Conservation (phyloP, 2,113 vertebrate genomes). For the Lasiurus cinereus region DNA sequence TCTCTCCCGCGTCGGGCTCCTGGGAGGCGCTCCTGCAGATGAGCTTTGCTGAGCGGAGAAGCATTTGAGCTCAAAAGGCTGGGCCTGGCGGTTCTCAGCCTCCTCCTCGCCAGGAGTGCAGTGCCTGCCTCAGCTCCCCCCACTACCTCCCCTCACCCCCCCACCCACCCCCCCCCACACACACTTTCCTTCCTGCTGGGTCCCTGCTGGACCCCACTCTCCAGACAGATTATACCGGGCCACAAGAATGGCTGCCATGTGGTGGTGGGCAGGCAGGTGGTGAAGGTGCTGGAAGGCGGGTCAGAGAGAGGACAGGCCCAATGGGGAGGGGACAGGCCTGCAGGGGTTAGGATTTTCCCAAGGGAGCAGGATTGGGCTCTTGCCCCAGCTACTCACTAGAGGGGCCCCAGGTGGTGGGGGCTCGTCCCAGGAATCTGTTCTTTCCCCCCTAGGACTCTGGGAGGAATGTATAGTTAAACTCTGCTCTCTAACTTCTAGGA, state of each 20-base stretch:
- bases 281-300: neutral
- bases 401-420: neutral
- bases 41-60: rapidly evolving
- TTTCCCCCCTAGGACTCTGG: too few relatives aligned
- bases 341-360: neutral
- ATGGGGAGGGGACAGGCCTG: rapidly evolving
- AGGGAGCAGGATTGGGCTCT: neutral
- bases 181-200: neutral
- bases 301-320: neutral
- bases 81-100: neutral
- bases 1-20: rapidly evolving
- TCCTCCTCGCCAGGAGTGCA: neutral
- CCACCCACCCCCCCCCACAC: too few relatives aligned
- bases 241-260: neutral
- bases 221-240: neutral
- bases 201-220: neutral
- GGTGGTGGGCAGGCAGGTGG: neutral
- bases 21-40: neutral
- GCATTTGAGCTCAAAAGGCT: neutral
- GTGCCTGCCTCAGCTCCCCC: neutral
- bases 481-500: constrained; percentile 89
- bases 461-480: neutral
- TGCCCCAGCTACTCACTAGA: neutral
- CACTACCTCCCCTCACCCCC: rapidly evolving
- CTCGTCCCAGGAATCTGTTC: neutral